Evolutionary conservation across 2,113 vertebrate species (phyloP).

Genomic region (Cavia porcellus): DNA sequence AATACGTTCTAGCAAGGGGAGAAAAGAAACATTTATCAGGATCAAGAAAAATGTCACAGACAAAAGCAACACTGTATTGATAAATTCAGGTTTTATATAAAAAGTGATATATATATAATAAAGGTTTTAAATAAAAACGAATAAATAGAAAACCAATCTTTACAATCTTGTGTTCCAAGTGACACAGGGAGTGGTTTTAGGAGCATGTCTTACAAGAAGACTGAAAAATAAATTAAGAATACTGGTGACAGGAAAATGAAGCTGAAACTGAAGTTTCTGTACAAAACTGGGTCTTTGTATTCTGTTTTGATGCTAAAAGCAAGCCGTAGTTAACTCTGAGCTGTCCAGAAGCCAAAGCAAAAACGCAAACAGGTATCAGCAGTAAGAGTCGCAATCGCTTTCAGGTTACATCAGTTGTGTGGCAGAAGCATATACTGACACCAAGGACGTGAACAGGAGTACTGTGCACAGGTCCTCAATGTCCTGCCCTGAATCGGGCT

Average conservation of each 20-base stretch:
- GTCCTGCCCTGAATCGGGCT: background rate
- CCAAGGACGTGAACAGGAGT: background rate
- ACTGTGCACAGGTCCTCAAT: background rate
- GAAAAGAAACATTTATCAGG: background rate
- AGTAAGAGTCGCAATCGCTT: background rate
- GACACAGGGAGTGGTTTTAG: background rate
- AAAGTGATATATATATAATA: background rate
- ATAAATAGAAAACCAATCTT: background rate
- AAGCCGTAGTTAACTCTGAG: background rate
- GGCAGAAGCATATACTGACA: background rate
- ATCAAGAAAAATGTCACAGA: conserved; percentile 27
- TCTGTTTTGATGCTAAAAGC: conserved; percentile 9
- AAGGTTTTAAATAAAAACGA: background rate
- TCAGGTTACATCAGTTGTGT: background rate
- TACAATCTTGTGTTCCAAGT: background rate
- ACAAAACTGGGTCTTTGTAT: background rate
- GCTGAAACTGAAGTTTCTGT: background rate
- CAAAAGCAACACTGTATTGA: background rate
- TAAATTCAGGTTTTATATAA: conserved; percentile 36
- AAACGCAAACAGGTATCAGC: background rate
- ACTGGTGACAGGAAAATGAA: background rate
- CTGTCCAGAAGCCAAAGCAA: conserved; percentile 23
- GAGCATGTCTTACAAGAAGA: background rate
- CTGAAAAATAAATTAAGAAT: background rate
- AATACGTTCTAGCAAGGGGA: background rate